These are phyloP conservation scores for Drosophila santomea DNA, from an alignment of 1,140 invertebrate species.

Conservation along the genomic window DNA sequence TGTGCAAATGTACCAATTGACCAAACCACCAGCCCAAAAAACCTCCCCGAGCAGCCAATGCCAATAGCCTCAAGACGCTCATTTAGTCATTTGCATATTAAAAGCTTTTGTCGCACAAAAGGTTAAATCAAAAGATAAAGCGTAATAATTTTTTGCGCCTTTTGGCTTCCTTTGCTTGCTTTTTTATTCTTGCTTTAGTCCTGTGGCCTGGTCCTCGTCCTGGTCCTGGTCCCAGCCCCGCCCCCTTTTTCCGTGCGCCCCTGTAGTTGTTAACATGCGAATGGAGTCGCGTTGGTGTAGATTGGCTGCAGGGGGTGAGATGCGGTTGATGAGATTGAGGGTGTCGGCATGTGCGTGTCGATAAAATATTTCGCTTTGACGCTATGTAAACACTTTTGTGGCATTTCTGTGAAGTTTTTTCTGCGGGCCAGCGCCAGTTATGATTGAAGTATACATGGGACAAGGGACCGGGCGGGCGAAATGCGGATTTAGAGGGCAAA, in stretches of 20 bases:
- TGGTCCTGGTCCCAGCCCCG: neutral
- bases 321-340: slow-evolving; percentile 15
- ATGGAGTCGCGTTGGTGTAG: slow-evolving; percentile 44
- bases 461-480: neutral
- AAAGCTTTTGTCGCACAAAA: slow-evolving; percentile 81
- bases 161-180: slow-evolving; percentile 27
- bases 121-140: slow-evolving; percentile 74
- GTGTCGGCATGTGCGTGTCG: slow-evolving; percentile 70
- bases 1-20: slow-evolving; percentile 81
- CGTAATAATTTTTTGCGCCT: slow-evolving; percentile 64
- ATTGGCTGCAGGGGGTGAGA: slow-evolving; percentile 19
- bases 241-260: slow-evolving; percentile 1
- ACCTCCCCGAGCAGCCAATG: neutral
- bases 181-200: slow-evolving; percentile 7
- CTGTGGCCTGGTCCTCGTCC: slow-evolving; percentile 15
- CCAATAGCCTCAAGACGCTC: slow-evolving; percentile 62
- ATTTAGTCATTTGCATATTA: slow-evolving; percentile 82
- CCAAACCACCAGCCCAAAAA: slow-evolving; percentile 57
- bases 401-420: slow-evolving; percentile 53
- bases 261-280: slow-evolving; percentile 70
- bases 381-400: slow-evolving; percentile 77
- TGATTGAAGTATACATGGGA: slow-evolving; percentile 23
- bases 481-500: neutral
- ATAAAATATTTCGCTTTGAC: slow-evolving; percentile 79
- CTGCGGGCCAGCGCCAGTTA: slow-evolving; percentile 42